These are phyloP conservation scores for Echinops telfairi DNA, from an alignment of 2,113 vertebrate genomes.

Conservation along the genomic window DNA sequence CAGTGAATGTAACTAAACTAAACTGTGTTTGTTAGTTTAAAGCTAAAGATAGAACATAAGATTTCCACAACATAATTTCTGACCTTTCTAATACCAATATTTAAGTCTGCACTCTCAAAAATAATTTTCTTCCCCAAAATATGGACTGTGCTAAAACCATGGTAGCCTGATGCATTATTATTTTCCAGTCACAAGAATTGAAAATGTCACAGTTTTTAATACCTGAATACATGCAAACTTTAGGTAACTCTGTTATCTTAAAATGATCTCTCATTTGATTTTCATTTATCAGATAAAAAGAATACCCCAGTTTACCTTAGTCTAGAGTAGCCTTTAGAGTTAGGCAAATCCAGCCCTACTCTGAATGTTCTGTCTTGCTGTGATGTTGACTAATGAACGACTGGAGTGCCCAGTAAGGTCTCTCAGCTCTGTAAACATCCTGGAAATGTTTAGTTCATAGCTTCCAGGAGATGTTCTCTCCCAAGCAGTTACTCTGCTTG, in stretches of 20 bases:
- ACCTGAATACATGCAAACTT: constrained; percentile 34
- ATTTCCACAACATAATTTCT: constrained; percentile 12
- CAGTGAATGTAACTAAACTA: constrained; percentile 36
- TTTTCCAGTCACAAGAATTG: neutral
- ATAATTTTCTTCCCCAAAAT: constrained; percentile 58
- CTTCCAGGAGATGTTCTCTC: too few relatives aligned
- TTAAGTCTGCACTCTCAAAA: constrained; percentile 62
- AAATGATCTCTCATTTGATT: constrained; percentile 15
- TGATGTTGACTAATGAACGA: too few relatives aligned
- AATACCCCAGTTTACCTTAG: too few relatives aligned
- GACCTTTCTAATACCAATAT: constrained; percentile 24
- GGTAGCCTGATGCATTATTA: neutral
- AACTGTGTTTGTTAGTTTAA: constrained; percentile 41
- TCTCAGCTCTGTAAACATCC: too few relatives aligned
- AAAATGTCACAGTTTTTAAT: too few relatives aligned
- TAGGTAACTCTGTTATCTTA: neutral
- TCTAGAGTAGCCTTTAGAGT: too few relatives aligned
- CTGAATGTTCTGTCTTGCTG: too few relatives aligned
- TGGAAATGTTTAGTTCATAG: too few relatives aligned
- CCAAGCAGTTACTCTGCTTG: too few relatives aligned
- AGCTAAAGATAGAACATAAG: constrained; percentile 53
- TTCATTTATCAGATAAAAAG: neutral
- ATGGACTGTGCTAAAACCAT: neutral
- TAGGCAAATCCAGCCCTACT: too few relatives aligned
- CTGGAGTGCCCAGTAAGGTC: too few relatives aligned